Conservation (phyloP, 2,113 vertebrate genomes). For the Heterotilapia buettikoferi region DNA sequence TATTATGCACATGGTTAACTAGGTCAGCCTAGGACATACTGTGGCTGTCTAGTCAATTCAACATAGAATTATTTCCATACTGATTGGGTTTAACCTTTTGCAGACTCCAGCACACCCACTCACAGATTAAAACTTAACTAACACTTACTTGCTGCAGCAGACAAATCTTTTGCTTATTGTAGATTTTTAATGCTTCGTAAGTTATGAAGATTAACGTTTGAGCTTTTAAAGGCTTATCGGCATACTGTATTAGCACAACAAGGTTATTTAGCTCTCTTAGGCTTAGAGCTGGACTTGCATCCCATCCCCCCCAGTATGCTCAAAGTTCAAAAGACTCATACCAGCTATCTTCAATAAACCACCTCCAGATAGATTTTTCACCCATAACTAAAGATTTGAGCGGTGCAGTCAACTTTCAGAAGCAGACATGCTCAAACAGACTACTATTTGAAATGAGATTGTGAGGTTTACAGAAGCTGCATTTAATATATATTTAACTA, state of each 20-base stretch:
- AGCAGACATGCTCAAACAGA: background rate
- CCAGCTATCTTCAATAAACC: background rate
- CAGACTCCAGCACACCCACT: background rate
- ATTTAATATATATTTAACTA: background rate
- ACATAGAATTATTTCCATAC: constrained; percentile 18
- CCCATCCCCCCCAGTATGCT: background rate
- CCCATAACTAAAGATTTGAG: background rate
- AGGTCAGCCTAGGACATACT: constrained; percentile 45
- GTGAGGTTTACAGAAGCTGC: background rate
- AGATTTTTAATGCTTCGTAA: constrained; percentile 9
- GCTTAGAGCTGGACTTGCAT: background rate
- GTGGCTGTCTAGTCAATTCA: constrained; percentile 27
- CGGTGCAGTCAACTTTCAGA: background rate
- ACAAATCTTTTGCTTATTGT: constrained; percentile 21
- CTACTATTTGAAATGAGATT: background rate
- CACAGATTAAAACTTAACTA: constrained; percentile 19
- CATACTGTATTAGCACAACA: constrained; percentile 43
- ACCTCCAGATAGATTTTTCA: background rate
- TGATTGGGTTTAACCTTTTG: constrained; percentile 34
- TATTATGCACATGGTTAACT: constrained; percentile 42
- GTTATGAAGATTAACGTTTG: constrained; percentile 15
- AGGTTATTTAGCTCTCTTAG: constrained; percentile 37
- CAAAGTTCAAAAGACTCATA: constrained; percentile 26
- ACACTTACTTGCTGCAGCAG: background rate
- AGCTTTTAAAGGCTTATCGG: constrained; percentile 44